Percentiles rank a stretch among this genome's conserved stretches.
Conservation (phyloP, 2,888 invertebrate genomes). For the Girardia tigrina region DNA sequence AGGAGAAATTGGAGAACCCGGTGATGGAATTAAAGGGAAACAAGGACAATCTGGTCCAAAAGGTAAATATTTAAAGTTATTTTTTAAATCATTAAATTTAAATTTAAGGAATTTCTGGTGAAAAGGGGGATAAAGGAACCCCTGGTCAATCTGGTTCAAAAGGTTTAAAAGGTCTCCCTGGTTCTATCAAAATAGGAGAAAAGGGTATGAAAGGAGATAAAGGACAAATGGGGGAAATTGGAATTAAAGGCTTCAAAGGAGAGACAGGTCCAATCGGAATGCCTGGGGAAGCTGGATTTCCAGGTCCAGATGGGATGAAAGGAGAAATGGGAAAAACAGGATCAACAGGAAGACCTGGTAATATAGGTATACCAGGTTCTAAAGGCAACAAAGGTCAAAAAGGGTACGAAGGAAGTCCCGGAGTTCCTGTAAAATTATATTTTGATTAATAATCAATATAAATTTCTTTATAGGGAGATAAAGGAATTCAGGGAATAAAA, state of each 20-base stretch:
- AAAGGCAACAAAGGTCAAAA: not conserved
- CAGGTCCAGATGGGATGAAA: not conserved
- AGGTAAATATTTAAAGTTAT: conserved; percentile 12
- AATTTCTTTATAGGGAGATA: conserved; percentile 7
- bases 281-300: not conserved
- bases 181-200: not conserved
- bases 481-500: not conserved
- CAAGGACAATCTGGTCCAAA: conserved; percentile 7
- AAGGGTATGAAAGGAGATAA: not conserved
- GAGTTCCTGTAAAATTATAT: not conserved
- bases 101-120: not conserved
- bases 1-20: not conserved
- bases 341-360: not conserved
- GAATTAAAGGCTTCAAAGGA: conserved; percentile 3
- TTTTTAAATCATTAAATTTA: not conserved
- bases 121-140: not conserved
- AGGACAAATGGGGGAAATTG: conserved; percentile 12
- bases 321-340: not conserved
- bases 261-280: not conserved
- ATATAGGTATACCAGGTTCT: not conserved
- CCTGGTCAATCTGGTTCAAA: not conserved
- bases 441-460: not conserved
- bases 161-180: not conserved
- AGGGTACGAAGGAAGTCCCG: not conserved
- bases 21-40: not conserved